Conservation (phyloP, 2,113 vertebrate genomes). For the Poicephalus meyeri region DNA sequence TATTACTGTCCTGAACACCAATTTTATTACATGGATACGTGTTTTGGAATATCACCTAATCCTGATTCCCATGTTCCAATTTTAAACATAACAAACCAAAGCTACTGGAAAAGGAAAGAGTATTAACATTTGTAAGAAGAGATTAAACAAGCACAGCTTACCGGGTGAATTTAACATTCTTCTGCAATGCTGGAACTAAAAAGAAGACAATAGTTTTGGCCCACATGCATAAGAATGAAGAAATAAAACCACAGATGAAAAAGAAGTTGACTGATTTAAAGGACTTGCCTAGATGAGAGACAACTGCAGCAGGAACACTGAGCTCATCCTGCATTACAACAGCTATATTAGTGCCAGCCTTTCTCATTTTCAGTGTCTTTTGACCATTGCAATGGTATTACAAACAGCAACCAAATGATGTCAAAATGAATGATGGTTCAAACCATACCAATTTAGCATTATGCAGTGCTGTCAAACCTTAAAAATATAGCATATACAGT, state of each 20-base stretch:
- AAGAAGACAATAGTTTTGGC: not conserved
- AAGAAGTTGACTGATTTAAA: not conserved
- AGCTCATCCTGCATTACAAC: not conserved
- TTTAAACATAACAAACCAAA: slow-evolving; percentile 13
- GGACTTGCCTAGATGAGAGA: not conserved
- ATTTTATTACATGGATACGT: not conserved
- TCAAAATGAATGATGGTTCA: not conserved
- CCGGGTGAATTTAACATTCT: slow-evolving; percentile 1
- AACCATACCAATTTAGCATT: not conserved
- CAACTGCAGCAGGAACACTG: not conserved
- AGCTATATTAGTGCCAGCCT: not conserved
- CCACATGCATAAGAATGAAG: not conserved
- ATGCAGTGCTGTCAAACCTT: not conserved
- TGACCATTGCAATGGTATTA: not conserved
- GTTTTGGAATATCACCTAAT: not conserved
- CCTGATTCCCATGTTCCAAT: not conserved
- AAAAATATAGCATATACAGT: not conserved
- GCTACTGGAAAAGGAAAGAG: not conserved
- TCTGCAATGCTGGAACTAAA: not conserved
- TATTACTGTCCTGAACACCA: not conserved
- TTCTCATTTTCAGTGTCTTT: not conserved
- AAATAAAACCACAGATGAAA: not conserved
- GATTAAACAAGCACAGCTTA: not conserved
- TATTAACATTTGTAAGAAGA: slow-evolving; percentile 2
- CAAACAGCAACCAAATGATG: not conserved